These are phyloP conservation scores for Solea solea DNA, from an alignment of 2,113 vertebrate genomes.

Conservation along the genomic window DNA sequence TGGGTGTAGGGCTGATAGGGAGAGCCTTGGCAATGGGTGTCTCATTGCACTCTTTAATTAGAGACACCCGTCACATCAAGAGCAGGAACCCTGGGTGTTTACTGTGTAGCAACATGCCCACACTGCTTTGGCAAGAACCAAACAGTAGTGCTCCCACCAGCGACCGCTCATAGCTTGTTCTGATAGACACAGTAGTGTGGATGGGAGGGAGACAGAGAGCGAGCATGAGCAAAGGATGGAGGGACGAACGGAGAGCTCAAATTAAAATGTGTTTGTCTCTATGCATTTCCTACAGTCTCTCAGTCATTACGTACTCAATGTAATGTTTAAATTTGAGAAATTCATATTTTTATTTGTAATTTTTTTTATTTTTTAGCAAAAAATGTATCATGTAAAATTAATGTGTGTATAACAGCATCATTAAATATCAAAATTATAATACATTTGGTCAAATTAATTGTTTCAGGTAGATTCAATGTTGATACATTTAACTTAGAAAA, in stretches of 20 bases:
- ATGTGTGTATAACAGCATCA: too few relatives aligned
- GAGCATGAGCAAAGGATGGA: background rate
- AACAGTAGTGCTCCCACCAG: slow-evolving; percentile 63
- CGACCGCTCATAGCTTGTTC: slow-evolving; percentile 34
- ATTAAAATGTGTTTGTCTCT: background rate
- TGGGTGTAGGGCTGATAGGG: slow-evolving; percentile 73
- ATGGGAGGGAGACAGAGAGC: background rate
- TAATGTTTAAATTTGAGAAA: background rate
- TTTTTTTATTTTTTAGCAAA: too few relatives aligned
- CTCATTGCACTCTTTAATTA: slow-evolving; percentile 78
- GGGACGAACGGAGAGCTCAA: background rate
- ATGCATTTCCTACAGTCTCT: background rate
- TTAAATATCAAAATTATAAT: too few relatives aligned
- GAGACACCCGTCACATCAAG: slow-evolving; percentile 75
- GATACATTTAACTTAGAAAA: too few relatives aligned
- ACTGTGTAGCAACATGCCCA: slow-evolving; percentile 63
- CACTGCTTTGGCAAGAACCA: slow-evolving; percentile 59
- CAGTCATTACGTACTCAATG: too few relatives aligned
- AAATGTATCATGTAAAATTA: too few relatives aligned
- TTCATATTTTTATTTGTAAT: background rate
- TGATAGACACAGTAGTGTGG: slow-evolving; percentile 9
- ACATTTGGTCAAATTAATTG: too few relatives aligned
- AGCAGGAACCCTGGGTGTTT: slow-evolving; percentile 63
- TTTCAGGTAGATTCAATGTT: too few relatives aligned
- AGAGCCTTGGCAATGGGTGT: slow-evolving; percentile 69